Conservation (phyloP, 2,888 invertebrate species). For the Augiades crinisus region DNA sequence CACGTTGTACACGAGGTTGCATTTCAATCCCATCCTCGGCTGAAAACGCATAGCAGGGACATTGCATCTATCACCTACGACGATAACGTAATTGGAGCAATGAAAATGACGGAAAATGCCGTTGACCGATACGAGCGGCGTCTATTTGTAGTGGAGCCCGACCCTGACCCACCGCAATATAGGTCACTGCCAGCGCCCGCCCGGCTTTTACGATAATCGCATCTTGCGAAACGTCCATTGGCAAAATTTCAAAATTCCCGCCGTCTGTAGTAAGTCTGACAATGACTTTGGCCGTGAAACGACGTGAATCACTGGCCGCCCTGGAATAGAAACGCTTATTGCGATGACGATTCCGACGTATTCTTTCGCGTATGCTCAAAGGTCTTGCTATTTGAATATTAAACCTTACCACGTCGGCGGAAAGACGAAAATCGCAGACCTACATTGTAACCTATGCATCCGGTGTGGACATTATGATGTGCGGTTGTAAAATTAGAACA, state of each 20-base stretch:
- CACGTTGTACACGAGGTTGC: too few species aligned
- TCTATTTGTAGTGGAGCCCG: slow-evolving; percentile 53
- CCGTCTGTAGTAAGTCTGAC: slow-evolving; percentile 78
- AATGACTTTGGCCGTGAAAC: slow-evolving; percentile 37
- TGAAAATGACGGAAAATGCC: slow-evolving; percentile 30
- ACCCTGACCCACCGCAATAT: slow-evolving; percentile 70
- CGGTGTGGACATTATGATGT: slow-evolving; percentile 45
- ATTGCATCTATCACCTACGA: too few species aligned
- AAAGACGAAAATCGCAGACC: background rate
- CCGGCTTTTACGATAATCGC: slow-evolving; percentile 74
- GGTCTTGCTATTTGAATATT: background rate
- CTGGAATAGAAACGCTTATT: slow-evolving; percentile 43
- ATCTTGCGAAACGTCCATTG: slow-evolving; percentile 69
- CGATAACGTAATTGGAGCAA: too few species aligned
- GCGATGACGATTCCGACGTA: slow-evolving; percentile 47
- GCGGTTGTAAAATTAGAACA: slow-evolving; percentile 71
- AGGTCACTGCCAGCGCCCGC: slow-evolving; percentile 68
- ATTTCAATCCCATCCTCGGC: too few species aligned
- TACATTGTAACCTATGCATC: slow-evolving; percentile 21
- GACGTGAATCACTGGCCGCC: slow-evolving; percentile 54
- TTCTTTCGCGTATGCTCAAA: slow-evolving; percentile 35
- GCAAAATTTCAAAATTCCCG: slow-evolving; percentile 75
- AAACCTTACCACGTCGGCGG: slow-evolving; percentile 9
- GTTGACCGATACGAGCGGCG: slow-evolving; percentile 36
- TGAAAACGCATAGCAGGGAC: too few species aligned